These are phyloP conservation scores for Anthonomus grandis DNA, from an alignment of 1,140 invertebrate species.

Conservation along the genomic window DNA sequence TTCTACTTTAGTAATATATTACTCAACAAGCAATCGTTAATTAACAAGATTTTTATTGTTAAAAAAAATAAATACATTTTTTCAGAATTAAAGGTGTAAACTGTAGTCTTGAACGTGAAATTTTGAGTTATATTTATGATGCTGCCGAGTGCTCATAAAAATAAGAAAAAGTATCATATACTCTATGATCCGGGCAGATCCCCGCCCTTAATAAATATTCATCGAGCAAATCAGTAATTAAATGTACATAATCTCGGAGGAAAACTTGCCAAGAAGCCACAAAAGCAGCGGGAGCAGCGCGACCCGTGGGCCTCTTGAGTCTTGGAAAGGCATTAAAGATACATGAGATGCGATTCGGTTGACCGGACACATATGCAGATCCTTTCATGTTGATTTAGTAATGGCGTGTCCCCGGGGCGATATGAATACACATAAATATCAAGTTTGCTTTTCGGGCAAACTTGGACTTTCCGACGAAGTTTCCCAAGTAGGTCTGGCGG, in stretches of 20 bases:
- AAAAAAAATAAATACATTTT: too few species aligned
- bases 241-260: constrained; percentile 27
- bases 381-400: constrained; percentile 30
- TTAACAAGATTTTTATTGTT: too few species aligned
- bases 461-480: constrained; percentile 12
- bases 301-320: constrained; percentile 17
- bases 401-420: constrained; percentile 26
- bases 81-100: too few species aligned
- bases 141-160: too few species aligned
- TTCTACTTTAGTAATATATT: too few species aligned
- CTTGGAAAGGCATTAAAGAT: constrained; percentile 27
- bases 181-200: too few species aligned
- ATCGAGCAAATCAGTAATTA: constrained; percentile 24
- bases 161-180: too few species aligned
- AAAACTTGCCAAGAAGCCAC: constrained; percentile 28
- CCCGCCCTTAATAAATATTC: too few species aligned
- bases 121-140: too few species aligned
- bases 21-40: too few species aligned
- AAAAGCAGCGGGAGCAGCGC: too few species aligned
- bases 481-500: constrained; percentile 19
- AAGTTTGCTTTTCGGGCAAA: constrained; percentile 15
- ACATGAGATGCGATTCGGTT: constrained; percentile 27
- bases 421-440: constrained; percentile 32
- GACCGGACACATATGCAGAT: constrained; percentile 29
- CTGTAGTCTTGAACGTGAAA: too few species aligned